Percentiles rank a stretch among this genome's conserved stretches.
Conservation (phyloP, 1,140 invertebrate species). For the Maniola jurtina region DNA sequence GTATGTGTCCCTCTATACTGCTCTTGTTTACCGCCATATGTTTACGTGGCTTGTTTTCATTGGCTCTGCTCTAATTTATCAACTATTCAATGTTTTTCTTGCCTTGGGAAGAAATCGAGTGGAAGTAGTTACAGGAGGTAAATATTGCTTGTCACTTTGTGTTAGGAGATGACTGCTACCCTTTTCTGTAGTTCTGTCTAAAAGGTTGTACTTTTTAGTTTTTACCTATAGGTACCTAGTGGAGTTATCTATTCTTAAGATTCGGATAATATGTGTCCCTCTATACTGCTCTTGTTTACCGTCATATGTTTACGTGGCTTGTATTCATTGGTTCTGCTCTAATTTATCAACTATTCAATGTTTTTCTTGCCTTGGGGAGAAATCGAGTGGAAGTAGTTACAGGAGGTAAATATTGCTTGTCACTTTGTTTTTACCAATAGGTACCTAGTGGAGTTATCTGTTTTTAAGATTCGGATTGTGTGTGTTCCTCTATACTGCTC, state of each 20-base stretch:
- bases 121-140: background rate
- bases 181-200: too few species aligned
- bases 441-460: too few species aligned
- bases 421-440: too few species aligned
- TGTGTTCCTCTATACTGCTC: slow-evolving; percentile 20
- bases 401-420: background rate
- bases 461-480: too few species aligned
- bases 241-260: too few species aligned
- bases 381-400: background rate
- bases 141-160: background rate
- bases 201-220: too few species aligned
- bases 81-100: slow-evolving; percentile 19
- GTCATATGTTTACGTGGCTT: slow-evolving; percentile 27
- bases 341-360: slow-evolving; percentile 27
- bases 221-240: too few species aligned
- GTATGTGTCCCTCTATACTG: slow-evolving; percentile 22
- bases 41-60: slow-evolving; percentile 30
- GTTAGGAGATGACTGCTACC: background rate
- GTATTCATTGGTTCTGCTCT: slow-evolving; percentile 24
- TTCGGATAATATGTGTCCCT: too few species aligned
- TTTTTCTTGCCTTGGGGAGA: background rate
- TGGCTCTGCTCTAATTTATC: slow-evolving; percentile 25
- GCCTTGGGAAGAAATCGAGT: background rate
- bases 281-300: slow-evolving; percentile 26
- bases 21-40: slow-evolving; percentile 26